Evolutionary conservation across 2,888 invertebrate species (phyloP).

Genomic region (Leucophora obtusa): DNA sequence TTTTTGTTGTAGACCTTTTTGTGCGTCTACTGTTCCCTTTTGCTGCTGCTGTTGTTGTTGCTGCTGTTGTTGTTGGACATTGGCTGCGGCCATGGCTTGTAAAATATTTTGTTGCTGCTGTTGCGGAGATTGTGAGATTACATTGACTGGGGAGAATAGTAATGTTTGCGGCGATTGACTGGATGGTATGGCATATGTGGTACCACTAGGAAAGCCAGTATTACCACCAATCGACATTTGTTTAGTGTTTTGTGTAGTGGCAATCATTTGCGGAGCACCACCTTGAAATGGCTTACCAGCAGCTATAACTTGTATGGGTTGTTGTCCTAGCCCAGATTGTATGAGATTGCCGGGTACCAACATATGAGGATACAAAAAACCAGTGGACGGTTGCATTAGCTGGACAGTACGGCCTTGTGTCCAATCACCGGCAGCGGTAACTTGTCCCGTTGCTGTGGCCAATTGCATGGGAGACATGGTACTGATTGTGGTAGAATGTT

Average conservation of each 20-base stretch:
- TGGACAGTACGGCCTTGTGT: slow-evolving; percentile 89
- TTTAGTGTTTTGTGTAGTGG: slow-evolving; percentile 83
- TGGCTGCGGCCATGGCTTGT: slow-evolving; percentile 73
- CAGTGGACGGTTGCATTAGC: slow-evolving; percentile 85
- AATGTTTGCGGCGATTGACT: slow-evolving; percentile 88
- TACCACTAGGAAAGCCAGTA: slow-evolving; percentile 78
- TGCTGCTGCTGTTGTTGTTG: slow-evolving; percentile 68
- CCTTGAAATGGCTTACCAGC: slow-evolving; percentile 91
- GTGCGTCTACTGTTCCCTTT: slow-evolving; percentile 69
- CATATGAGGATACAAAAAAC: slow-evolving; percentile 88
- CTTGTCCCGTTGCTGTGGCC: slow-evolving; percentile 80
- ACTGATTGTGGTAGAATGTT: slow-evolving; percentile 83
- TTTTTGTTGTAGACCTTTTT: slow-evolving; percentile 79
- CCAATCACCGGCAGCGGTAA: slow-evolving; percentile 83
- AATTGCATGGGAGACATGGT: slow-evolving; percentile 89
- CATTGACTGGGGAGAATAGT: slow-evolving; percentile 82
- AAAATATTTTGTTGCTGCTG: slow-evolving; percentile 79
- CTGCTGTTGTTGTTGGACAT: slow-evolving; percentile 70
- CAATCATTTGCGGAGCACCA: slow-evolving; percentile 90
- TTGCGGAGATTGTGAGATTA: slow-evolving; percentile 76
- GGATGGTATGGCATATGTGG: slow-evolving; percentile 89
- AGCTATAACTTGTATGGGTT: slow-evolving; percentile 81
- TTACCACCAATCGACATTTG: slow-evolving; percentile 81
- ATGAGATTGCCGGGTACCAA: slow-evolving; percentile 90
- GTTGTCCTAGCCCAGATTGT: slow-evolving; percentile 78